Conservation (phyloP, 2,797 vertebrate species). For the Hemibagrus guttatus region DNA sequence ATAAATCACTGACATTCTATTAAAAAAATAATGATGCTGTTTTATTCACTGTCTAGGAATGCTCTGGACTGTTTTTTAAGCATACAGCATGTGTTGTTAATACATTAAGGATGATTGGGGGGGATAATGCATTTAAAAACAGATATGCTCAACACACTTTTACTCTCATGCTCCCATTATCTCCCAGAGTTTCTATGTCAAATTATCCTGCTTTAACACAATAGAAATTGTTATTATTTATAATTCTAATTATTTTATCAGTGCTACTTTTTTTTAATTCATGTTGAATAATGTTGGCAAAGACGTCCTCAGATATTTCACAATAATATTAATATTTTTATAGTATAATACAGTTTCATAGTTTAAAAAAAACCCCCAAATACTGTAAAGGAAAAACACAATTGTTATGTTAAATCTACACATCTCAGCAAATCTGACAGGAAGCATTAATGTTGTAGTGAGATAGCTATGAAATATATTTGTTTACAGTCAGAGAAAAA, state of each 20-base stretch:
- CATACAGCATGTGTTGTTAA: not conserved
- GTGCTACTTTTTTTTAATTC: not conserved
- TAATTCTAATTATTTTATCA: not conserved
- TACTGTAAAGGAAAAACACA: not conserved
- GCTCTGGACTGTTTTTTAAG: not conserved
- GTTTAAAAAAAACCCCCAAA: not conserved
- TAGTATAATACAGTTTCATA: not conserved
- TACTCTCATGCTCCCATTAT: not conserved
- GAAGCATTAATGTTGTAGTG: not conserved
- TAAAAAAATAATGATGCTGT: too few species aligned
- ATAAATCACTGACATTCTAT: not conserved
- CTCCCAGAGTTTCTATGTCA: not conserved
- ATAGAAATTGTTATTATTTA: not conserved
- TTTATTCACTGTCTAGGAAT: too few species aligned
- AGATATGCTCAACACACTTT: not conserved
- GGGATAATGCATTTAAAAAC: not conserved
- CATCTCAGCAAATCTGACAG: not conserved
- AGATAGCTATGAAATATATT: constrained; percentile 1
- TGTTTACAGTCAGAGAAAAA: not conserved
- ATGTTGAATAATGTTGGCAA: not conserved
- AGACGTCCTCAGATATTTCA: not conserved
- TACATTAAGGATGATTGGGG: not conserved
- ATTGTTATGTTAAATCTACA: not conserved
- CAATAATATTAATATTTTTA: not conserved
- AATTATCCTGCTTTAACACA: not conserved